Conservation (phyloP, 2,113 vertebrate genomes). For the Aspidoscelis tigris region DNA sequence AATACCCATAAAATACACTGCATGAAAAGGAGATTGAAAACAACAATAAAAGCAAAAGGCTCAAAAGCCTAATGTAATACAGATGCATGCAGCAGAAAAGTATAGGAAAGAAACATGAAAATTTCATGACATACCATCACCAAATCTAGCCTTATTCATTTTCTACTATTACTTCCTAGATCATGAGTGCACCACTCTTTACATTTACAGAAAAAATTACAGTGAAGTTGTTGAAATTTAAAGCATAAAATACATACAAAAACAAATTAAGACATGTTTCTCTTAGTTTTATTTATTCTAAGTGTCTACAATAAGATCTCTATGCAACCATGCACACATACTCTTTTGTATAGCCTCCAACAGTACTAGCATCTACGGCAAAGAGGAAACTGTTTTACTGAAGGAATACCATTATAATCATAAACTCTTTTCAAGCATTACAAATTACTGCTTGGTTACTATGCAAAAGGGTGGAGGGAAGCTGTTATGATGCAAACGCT, state of each 20-base stretch:
- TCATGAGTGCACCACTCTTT: background rate
- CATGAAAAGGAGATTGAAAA: background rate
- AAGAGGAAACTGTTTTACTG: background rate
- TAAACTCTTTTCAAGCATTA: too few species aligned
- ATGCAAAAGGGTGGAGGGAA: too few species aligned
- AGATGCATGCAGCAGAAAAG: too few species aligned
- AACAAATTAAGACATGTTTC: background rate
- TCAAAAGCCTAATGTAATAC: too few species aligned
- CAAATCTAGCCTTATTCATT: background rate
- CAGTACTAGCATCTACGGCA: background rate
- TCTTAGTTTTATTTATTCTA: background rate
- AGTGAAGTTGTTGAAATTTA: background rate
- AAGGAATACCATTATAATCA: too few species aligned
- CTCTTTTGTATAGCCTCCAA: background rate
- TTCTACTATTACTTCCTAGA: background rate
- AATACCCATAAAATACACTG: background rate
- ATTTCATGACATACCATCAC: background rate
- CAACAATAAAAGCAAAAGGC: too few species aligned
- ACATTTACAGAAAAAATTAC: background rate
- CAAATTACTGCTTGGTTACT: too few species aligned
- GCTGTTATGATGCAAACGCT: too few species aligned
- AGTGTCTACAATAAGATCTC: background rate
- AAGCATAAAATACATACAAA: background rate
- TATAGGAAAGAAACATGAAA: background rate
- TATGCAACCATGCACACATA: background rate